These are phyloP conservation scores for Spea multiplicata DNA, from an alignment of 2,113 vertebrate genomes.

Conservation along the genomic window DNA sequence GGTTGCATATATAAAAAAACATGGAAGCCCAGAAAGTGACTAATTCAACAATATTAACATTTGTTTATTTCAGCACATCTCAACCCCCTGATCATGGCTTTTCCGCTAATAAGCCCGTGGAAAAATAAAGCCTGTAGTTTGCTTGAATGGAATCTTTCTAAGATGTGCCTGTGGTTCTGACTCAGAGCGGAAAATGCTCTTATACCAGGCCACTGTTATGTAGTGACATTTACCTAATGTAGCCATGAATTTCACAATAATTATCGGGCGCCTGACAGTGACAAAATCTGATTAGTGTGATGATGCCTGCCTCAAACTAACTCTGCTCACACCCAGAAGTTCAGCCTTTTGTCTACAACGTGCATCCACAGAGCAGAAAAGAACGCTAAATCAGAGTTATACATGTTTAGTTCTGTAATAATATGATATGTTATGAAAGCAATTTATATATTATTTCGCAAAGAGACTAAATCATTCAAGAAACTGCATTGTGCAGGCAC, in stretches of 20 bases:
- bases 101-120: constrained; percentile 52
- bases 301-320: constrained; percentile 70
- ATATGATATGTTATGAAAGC: no score
- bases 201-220: constrained; percentile 74
- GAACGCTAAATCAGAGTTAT: no score
- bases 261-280: constrained; percentile 83
- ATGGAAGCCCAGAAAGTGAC: background rate
- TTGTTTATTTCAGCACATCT: constrained; percentile 41
- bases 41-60: constrained; percentile 33
- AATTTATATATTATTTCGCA: no score
- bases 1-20: background rate
- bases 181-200: constrained; percentile 65
- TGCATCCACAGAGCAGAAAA: background rate
- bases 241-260: constrained; percentile 83
- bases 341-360: constrained; percentile 32
- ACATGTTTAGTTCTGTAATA: no score
- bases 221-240: constrained; percentile 93
- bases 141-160: constrained; percentile 54
- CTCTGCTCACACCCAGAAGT: constrained; percentile 63
- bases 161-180: constrained; percentile 66
- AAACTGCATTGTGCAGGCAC: no score
- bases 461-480: no score
- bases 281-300: constrained; percentile 78
- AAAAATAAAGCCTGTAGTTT: constrained; percentile 59
- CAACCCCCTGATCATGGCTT: constrained; percentile 44